These are phyloP conservation scores for Acheta domesticus DNA, from an alignment of 2,888 invertebrate species.

Conservation along the genomic window DNA sequence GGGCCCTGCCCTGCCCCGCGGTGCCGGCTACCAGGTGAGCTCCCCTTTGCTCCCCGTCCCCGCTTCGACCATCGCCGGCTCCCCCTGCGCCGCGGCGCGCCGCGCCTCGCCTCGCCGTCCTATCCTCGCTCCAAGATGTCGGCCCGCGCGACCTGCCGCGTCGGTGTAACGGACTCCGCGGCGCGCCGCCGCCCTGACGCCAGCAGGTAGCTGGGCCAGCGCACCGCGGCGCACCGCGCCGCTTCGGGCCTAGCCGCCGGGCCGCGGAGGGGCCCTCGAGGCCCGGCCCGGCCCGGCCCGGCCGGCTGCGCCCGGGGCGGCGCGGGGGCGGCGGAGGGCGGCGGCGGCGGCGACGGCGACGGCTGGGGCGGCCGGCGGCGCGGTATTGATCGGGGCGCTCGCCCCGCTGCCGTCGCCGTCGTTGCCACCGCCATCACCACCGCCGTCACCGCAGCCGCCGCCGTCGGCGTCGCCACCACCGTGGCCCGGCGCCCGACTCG, in stretches of 20 bases:
- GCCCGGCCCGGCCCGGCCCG: background rate
- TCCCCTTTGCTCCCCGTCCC: background rate
- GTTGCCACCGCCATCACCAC: too few relatives aligned
- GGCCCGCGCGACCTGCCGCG: background rate
- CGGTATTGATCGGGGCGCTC: slow-evolving; percentile 7
- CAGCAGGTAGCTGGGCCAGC: background rate
- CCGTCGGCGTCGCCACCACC: background rate
- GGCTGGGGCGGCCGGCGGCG: background rate
- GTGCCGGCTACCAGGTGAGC: background rate
- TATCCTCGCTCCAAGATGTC: background rate
- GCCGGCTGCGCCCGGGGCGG: background rate
- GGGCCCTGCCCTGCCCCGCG: background rate
- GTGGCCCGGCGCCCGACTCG: slow-evolving; percentile 9
- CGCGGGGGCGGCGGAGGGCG: background rate
- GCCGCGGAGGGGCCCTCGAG: background rate
- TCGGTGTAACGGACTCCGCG: background rate
- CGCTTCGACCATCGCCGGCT: background rate
- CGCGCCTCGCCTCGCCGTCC: background rate
- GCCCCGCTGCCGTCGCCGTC: background rate
- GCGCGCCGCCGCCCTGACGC: background rate
- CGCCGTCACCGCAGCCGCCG: too few relatives aligned
- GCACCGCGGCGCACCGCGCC: background rate
- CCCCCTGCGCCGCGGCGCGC: background rate
- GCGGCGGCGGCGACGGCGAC: background rate
- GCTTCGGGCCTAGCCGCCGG: background rate